A percentile compares a stretch with the other conserved stretches of the same genome.
Conservation (phyloP, 2,113 vertebrate genomes). For the Lepus timidus region DNA sequence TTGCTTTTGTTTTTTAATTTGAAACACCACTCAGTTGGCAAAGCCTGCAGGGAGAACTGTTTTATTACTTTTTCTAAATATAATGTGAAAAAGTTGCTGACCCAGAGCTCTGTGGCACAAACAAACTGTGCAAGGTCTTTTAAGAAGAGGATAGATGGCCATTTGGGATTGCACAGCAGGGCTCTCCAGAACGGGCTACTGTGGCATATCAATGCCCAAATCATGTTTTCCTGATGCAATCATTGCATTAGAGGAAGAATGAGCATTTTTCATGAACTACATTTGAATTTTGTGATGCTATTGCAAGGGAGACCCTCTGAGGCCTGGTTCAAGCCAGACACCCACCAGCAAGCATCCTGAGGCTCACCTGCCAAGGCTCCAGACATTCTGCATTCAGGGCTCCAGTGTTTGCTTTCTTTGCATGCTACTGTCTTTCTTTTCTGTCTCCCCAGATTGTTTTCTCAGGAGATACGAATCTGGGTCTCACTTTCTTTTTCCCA, state of each 20-base stretch:
- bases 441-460: background rate
- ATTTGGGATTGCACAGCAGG: background rate
- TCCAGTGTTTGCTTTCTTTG: accelerated
- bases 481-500: background rate
- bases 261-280: background rate
- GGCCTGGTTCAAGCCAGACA: background rate
- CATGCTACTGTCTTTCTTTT: background rate
- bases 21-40: slow-evolving; percentile 67
- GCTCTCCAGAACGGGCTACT: background rate
- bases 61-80: slow-evolving; percentile 78
- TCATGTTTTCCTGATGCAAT: background rate
- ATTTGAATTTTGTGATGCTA: slow-evolving; percentile 2
- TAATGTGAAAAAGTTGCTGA: slow-evolving; percentile 73
- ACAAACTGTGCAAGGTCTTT: slow-evolving; percentile 10
- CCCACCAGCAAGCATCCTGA: background rate
- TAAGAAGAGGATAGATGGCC: slow-evolving; percentile 23
- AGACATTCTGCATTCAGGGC: background rate
- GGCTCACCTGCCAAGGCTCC: accelerated
- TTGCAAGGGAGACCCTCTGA: background rate
- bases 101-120: slow-evolving; percentile 50
- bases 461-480: background rate
- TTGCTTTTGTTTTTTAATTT: slow-evolving; percentile 68
- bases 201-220: background rate
- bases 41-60: slow-evolving; percentile 31
- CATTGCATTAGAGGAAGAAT: background rate